Evolutionary conservation across 2,113 vertebrate genomes (phyloP), one percentile per base, ranked within the genome.

Genomic region (Ctenomys sociabilis): DNA sequence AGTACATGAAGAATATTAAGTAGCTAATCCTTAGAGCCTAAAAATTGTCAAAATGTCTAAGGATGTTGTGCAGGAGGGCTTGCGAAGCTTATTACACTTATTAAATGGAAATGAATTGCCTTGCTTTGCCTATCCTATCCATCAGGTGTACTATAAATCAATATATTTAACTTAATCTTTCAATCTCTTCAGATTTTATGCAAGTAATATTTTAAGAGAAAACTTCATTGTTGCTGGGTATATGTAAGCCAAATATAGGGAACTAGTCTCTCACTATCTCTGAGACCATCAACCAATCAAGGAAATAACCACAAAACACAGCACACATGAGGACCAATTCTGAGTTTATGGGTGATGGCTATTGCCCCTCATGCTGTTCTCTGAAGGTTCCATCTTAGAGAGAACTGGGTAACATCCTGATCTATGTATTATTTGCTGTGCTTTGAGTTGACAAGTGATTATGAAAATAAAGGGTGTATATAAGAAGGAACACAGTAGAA

Each of bases 1-100:
- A 85, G 80, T 95, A 93, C 94, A 78, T 91, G 82, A 96, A 97
- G 88, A 85, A 97, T 90, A 97, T 95, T 97, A 97, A 96, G 4
- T 22, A 97, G 68, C 37, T 97, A 90, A 93, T 95, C 49, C 61
- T 90, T 13, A 87, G 45, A 97, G 24, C 28, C 16, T 90, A 77
- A 96, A 97, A 96, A 96, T 95, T 96, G 70, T 75, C 43, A 91
- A 98, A 82, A 85, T 94, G 30, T 91, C 93, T 96, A 75, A 96
- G 91, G 24, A 95, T 80, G 49, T 86, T 97, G 92, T 97, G 64
- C 19, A 93, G 59, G 16, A 90, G 9, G 88, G 61, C 40, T 16
- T 94, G 70, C 78, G 24, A 28, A 16, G 1, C 45, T 93, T 93
- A 96, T 92, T 70, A 52, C 0, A 19, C 26, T 92, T 97, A 96